Evolutionary conservation across 1,140 invertebrate species (phyloP).

Genomic region (Bombus difficillimus): DNA sequence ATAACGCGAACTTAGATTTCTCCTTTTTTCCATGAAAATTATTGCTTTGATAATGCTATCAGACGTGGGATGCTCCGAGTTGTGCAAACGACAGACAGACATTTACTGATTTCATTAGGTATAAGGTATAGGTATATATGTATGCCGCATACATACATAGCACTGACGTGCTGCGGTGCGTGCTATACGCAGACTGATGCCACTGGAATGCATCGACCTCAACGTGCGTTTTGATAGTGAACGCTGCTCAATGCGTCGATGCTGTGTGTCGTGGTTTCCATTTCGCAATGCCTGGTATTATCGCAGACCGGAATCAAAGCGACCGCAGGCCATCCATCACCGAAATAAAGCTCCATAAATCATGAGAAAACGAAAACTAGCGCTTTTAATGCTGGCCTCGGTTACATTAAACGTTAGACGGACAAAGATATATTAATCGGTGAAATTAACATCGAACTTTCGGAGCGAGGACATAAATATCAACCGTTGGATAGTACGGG

Average conservation of each 20-base stretch:
- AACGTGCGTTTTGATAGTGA: constrained; percentile 22
- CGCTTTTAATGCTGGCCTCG: no score
- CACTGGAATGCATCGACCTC: constrained; percentile 27
- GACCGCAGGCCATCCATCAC: constrained; percentile 24
- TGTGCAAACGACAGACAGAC: background rate
- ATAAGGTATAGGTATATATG: background rate
- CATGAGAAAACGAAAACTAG: background rate
- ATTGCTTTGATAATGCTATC: background rate
- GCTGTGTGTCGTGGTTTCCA: constrained; percentile 24
- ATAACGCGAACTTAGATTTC: background rate
- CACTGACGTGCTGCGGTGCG: background rate
- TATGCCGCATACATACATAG: background rate
- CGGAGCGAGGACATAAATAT: no score
- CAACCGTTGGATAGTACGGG: no score
- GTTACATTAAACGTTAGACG: no score
- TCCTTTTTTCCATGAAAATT: background rate
- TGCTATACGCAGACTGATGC: constrained; percentile 2
- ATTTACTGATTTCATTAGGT: constrained; percentile 37
- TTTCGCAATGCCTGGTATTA: constrained; percentile 24
- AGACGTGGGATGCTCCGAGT: background rate
- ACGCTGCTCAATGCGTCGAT: constrained; percentile 17
- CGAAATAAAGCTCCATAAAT: constrained; percentile 17
- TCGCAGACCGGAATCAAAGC: constrained; percentile 30
- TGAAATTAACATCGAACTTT: no score
- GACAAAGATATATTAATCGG: no score